Conservation (phyloP, 1,140 invertebrate genomes). For the Scaptomyza hsui region DNA sequence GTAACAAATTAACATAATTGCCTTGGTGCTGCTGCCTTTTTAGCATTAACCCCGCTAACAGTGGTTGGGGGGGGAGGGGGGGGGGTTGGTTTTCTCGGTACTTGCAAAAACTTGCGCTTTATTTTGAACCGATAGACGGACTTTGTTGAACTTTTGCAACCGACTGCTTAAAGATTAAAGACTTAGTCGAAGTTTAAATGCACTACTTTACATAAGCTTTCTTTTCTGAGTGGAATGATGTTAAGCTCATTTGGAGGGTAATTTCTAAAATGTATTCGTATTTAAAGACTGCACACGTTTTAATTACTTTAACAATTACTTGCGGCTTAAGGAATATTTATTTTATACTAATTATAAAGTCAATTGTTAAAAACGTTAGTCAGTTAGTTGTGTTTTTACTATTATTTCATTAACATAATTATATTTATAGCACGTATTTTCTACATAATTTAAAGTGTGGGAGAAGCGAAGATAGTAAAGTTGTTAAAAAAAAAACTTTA, state of each 20-base stretch:
- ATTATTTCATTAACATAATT: too few species aligned
- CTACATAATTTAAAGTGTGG: too few species aligned
- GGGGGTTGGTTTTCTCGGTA: too few species aligned
- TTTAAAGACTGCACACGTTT: not conserved
- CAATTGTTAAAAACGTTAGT: too few species aligned
- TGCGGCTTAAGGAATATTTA: too few species aligned
- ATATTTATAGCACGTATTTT: too few species aligned
- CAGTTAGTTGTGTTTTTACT: too few species aligned
- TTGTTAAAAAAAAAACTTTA: too few species aligned
- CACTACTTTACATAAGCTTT: constrained; percentile 26
- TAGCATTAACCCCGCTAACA: constrained; percentile 13
- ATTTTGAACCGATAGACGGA: constrained; percentile 32
- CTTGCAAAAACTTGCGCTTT: constrained; percentile 35
- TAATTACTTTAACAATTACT: constrained; percentile 1
- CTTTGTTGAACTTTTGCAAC: constrained; percentile 32
- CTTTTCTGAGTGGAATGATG: constrained; percentile 2
- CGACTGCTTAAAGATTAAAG: not conserved
- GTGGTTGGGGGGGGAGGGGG: too few species aligned
- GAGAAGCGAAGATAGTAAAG: too few species aligned
- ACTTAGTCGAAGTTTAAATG: constrained; percentile 19
- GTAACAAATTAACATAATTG: constrained; percentile 74
- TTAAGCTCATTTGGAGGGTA: not conserved
- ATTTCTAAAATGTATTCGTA: not conserved
- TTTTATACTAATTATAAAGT: too few species aligned
- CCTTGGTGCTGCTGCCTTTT: constrained; percentile 20